Evolutionary conservation across 2,113 vertebrate genomes (phyloP).

Genomic region (Tragelaphus strepsiceros): DNA sequence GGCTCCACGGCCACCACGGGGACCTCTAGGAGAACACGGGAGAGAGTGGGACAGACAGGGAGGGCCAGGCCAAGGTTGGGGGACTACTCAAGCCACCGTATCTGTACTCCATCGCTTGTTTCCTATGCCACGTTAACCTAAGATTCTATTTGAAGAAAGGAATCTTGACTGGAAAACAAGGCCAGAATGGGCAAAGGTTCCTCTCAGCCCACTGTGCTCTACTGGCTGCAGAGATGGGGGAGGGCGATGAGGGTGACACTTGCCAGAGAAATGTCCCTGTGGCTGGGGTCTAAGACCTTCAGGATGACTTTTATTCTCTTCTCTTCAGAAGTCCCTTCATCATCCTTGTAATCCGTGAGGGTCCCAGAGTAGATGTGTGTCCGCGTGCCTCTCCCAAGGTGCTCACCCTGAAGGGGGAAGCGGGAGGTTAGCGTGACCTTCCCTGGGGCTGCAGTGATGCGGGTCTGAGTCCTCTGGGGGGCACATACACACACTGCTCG

Average conservation of each 20-base stretch:
- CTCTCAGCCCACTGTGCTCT: background rate
- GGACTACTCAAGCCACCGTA: background rate
- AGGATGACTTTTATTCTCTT: constrained; percentile 94
- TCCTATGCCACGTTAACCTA: background rate
- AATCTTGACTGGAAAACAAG: background rate
- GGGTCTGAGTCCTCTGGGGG: background rate
- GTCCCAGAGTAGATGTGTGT: constrained; percentile 94
- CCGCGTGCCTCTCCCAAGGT: constrained; percentile 92
- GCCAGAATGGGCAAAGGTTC: background rate
- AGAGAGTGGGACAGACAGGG: fast-evolving
- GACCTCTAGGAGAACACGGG: background rate
- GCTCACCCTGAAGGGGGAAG: constrained; percentile 84
- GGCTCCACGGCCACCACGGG: fast-evolving
- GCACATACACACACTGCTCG: background rate
- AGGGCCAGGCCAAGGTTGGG: background rate
- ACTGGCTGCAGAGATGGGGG: background rate
- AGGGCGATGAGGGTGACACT: constrained; percentile 58
- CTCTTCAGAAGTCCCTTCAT: constrained; percentile 82
- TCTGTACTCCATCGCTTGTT: background rate
- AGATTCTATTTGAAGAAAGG: background rate
- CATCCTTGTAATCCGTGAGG: constrained; percentile 89
- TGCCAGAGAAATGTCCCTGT: constrained; percentile 96
- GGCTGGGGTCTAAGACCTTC: constrained; percentile 94
- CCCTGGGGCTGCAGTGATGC: background rate
- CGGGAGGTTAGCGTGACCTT: background rate